Base-by-base conservation (phyloP, 2,888 invertebrate genomes). In the Autographa gamma region DNA sequence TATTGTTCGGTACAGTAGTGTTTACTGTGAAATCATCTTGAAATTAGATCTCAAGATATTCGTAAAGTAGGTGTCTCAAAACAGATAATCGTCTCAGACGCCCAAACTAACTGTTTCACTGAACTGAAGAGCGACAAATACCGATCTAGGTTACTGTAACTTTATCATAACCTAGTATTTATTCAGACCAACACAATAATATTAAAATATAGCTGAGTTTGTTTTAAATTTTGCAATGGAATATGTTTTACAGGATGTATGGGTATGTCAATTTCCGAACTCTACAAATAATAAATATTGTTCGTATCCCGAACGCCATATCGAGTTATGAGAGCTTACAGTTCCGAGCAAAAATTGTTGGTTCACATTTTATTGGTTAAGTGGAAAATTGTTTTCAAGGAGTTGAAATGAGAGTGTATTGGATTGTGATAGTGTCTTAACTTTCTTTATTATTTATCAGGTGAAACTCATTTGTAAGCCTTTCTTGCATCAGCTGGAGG, bases 321-420 rank as follows among this genome's bases (percentile, higher is more conserved):
- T 48, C 61, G 75, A 61, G 66, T 69, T n/a, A 13, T 19, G 48
- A 48, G 48, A n/a, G 25, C 13, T 19, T 56, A 58, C 48, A 71
- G 54, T 56, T 60, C 58, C 25, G 16, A 63, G 63, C 63, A 78
- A 73, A 76, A 78, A 73, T 68, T 71, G 72, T 74, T 60, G 74
- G n/a, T 77, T 74, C 76, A 81, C 67, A 69, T 73, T 77, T 79
- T 66, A 81, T 79, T 60, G 70, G 63, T 81, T 77, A 71, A 73
- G 81, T 81, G 72, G 72, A 70, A 60, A 38, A 34, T 67, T 63
- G 52, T 72, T 73, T 68, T 66, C 43, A 69, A 9, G 34, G 34
- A 34, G 34, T 34, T 4, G 34, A 48, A n/a, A 8, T 16, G 6
- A n/a, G 16, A 48, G 1, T 7, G 8, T 38, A 38, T 38, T 38